Base-by-base conservation (phyloP, 2,888 invertebrate species). In the Parnassius apollo region DNA sequence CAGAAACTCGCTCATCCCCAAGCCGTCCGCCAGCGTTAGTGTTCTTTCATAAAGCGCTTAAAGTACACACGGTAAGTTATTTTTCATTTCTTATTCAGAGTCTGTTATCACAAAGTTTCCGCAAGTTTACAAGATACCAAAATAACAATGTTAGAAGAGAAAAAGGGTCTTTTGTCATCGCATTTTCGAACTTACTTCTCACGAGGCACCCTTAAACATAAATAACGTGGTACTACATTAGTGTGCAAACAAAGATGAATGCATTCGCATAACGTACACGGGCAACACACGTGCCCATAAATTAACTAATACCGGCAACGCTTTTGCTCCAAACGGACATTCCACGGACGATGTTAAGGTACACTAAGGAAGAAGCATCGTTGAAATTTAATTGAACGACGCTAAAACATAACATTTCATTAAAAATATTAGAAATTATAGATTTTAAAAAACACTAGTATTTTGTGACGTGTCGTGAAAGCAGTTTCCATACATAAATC, bases 11-110 rank as follows among this genome's bases (percentile, higher is more conserved):
- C 53, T 22, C 53, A 57, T 13, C 54, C 58, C 58, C 49, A 58
- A 62, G 54, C 57, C 44, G 49, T 44, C 53, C 52, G 52, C 57
- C 53, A 25, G 35, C 44, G 35, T n/a, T 25, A 22, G 42, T 12
- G 44, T 45, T 62, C 62, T 62, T 62, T 58, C 57, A 57, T 58
- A 62, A 57, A 53, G 44, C 53, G 58, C 49, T 53, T 44, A 53
- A 58, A 62, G 48, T 48, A 58, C 61, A 64, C 66, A 58, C 61
- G 64, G 64, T 61, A 64, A 66, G 61, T 66, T 64, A 64, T 61
- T 64, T 66, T 66, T 64, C 64, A 66, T 66, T 61, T 57, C 61
- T 66, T 66, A 66, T 66, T 64, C 66, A 64, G 64, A 48, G 48
- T 57, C 53, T 59, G 59, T 54, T 62, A 42, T 62, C 57, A 48